Evolutionary conservation across 1,140 invertebrate genomes (phyloP), one percentile per base, ranked within the genome.

Genomic region (Heterodera schachtii): DNA sequence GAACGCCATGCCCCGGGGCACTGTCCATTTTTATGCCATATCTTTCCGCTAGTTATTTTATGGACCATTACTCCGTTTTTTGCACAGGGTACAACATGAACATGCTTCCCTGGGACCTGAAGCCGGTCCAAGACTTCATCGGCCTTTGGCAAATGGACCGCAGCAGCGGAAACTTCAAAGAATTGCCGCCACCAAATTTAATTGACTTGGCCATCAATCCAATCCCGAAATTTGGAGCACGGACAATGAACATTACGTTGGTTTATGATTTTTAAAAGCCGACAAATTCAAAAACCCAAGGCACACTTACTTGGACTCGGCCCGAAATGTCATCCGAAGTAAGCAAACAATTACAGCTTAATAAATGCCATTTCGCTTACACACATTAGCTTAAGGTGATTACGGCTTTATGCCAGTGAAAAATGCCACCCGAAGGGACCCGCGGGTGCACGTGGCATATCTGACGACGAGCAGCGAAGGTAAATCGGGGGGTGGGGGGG

Each of bases 181-280:
- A 90, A 31, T 70, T 89, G 8, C 88, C 88, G 13, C 81, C 88
- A 11, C 88, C 88, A 64, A 83, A 84, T 71, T 85, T 90, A 57
- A 90, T 89, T n/a, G 88, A 89, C 78, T 90, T 89, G 77, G 85
- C 88, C 11, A 89, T 89, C 41, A 90, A 89, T 78, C 88, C 88
- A 2, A 88, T 89, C 49, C 88, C 88, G 3, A 89, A 89, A 70
- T 89, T 89, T 77, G 88, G 88, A 19, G 88, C 88, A 19, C 77
- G 88, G 79, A 84, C 89, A n/a, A 79, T 89, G 11, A 89, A 89
- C 69, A 88, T 89, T 78, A 89, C 88, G 86, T 89, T 78, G 82
- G 67, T 73, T 66, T 79, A 57, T 44, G 46, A 21, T 52, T 21
- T 31, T 41, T 78, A 67, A 49, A 21, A 13, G 67, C 75, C 46